Evolutionary conservation across 2,888 invertebrate species (phyloP).

Genomic region (Myopa tessellatipennis): DNA sequence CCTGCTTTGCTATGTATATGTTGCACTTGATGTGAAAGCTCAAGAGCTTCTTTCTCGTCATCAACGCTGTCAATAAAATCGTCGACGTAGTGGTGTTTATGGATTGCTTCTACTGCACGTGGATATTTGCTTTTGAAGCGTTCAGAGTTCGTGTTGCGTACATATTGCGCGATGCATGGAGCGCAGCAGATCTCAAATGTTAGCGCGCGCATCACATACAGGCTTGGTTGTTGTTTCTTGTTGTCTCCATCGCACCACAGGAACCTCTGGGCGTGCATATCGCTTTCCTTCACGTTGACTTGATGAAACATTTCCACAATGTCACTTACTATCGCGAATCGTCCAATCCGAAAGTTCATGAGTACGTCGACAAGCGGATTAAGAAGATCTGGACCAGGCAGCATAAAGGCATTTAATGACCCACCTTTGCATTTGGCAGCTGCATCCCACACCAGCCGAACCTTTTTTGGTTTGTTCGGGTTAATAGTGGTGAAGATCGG

Average conservation of each 20-base stretch:
- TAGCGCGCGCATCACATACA: too few species aligned
- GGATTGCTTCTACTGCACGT: background rate
- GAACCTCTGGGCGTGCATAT: conserved; percentile 5
- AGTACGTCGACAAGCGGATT: conserved; percentile 31
- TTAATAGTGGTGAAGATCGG: conserved; percentile 1
- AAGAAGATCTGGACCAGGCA: conserved; percentile 34
- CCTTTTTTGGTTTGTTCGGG: conserved; percentile 1
- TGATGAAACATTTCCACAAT: conserved; percentile 45
- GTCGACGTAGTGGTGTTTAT: background rate
- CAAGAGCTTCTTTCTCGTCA: background rate
- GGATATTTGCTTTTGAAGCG: background rate
- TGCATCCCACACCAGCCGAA: conserved; percentile 12
- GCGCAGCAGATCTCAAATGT: background rate
- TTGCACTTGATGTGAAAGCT: too few species aligned
- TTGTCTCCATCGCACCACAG: background rate
- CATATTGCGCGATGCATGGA: background rate
- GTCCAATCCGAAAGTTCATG: conserved; percentile 37
- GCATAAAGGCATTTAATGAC: conserved; percentile 34
- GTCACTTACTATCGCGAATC: conserved; percentile 31
- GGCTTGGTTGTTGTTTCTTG: too few species aligned
- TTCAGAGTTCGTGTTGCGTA: background rate
- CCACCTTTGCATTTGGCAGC: background rate
- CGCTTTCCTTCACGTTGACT: conserved; percentile 29
- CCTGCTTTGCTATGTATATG: background rate
- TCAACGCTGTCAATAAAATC: background rate